Evolutionary conservation across 2,113 vertebrate species (phyloP).

Genomic region (Vicugna pacos): DNA sequence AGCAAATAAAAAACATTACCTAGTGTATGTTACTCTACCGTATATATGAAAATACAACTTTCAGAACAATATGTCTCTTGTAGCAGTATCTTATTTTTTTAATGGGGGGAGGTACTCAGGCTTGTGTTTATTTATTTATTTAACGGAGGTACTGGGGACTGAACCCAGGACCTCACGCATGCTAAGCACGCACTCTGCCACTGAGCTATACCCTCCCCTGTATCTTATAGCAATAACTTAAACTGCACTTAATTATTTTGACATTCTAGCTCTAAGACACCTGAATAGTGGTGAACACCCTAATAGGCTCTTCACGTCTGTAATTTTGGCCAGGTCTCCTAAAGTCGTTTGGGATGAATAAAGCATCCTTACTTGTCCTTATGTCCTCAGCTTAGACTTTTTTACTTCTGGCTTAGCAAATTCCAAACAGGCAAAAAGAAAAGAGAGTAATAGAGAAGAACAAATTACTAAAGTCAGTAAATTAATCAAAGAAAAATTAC

Average conservation of each 20-base stretch:
- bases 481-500: slow-evolving; percentile 39
- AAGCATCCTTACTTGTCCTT: neutral
- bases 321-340: neutral
- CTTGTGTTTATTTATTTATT: too few relatives aligned
- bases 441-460: neutral
- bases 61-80: neutral
- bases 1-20: slow-evolving; percentile 26
- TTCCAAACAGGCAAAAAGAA: neutral
- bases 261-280: neutral
- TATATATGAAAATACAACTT: slow-evolving; percentile 1
- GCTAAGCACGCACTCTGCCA: too few relatives aligned
- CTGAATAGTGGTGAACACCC: neutral
- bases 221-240: neutral
- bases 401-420: slow-evolving; percentile 13
- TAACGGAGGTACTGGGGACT: too few relatives aligned
- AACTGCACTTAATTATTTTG: neutral
- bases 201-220: too few relatives aligned
- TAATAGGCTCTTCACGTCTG: neutral
- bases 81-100: too few relatives aligned
- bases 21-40: neutral
- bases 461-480: slow-evolving; percentile 13
- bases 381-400: neutral
- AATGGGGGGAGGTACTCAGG: too few relatives aligned
- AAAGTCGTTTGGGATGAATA: slow-evolving; percentile 4
- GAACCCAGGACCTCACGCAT: too few relatives aligned